phyloP scores from a whole-genome alignment of 2,113 vertebrate genomes.

The Gopherus flavomarginatus region DNA sequence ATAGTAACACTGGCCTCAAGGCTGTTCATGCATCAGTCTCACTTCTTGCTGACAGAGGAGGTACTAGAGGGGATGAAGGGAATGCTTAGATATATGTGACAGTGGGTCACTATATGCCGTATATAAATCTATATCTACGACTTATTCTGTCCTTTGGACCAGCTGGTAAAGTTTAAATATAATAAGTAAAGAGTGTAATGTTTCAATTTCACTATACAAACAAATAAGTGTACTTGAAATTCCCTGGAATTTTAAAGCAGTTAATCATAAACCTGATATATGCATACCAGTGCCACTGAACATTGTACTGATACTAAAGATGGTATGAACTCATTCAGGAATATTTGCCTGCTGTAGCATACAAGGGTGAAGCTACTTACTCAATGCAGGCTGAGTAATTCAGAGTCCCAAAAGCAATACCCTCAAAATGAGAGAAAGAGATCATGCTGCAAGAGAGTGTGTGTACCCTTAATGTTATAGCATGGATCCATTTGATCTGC shows the following conservation, averaged over 20 bases:
- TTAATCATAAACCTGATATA: constrained; percentile 77
- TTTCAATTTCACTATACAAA: constrained; percentile 48
- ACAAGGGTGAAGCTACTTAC: constrained; percentile 51
- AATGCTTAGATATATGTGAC: not conserved
- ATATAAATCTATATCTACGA: not conserved
- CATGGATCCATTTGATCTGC: constrained; percentile 50
- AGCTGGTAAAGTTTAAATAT: not conserved
- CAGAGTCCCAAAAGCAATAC: constrained; percentile 18
- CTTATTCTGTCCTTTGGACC: not conserved
- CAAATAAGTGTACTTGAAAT: constrained; percentile 60
- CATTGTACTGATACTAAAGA: constrained; percentile 57
- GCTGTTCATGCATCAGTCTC: not conserved
- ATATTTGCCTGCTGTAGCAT: constrained; percentile 39
- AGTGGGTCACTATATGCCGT: not conserved
- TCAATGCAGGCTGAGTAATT: not conserved
- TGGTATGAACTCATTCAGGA: constrained; percentile 64
- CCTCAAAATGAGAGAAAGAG: not conserved
- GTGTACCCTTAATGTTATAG: not conserved
- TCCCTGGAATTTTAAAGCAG: constrained; percentile 71
- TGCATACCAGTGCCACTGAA: constrained; percentile 53
- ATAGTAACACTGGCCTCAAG: not conserved
- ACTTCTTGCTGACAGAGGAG: not conserved
- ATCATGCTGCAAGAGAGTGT: not conserved
- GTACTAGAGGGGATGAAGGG: not conserved
- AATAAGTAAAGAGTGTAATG: constrained; percentile 46